Evolutionary conservation across 2,888 invertebrate genomes (phyloP), one percentile per base, ranked within the genome.

Genomic region (Alloscopus bannaensis): DNA sequence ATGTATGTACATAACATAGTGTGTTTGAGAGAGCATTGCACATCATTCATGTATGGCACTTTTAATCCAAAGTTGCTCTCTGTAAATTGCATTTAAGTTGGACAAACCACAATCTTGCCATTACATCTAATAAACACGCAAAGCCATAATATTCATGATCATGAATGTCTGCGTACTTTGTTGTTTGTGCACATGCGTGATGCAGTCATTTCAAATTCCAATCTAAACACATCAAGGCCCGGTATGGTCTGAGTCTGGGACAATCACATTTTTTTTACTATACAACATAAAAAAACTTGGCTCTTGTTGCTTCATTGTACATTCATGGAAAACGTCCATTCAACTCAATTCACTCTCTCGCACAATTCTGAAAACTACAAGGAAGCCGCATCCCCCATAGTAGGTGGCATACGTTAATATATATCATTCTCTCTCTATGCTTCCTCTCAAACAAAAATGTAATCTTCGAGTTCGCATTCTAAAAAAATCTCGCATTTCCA

Each of bases 261-360:
- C 57, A 57, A 28, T 57, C 57, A 13, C 29, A 13, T 13, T 36
- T 36, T 36, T 36, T 36, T 8, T 36, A 36, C 36, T 36, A 57
- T 29, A 26, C 24, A 55, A 18, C 24, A 6, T 57, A 57, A 3
- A 26, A 28, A 13, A 57, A 28, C 24, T 57, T 57, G 22, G 24
- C 42, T 69, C n/a, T n/a, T n/a, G n/a, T n/a, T n/a, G n/a, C n/a
- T 36, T 36, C 70, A 70, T 70, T 50, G 22, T 42, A 28, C 47
- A 70, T 70, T 59, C 70, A 70, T 70, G 70, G 60, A 70, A 4
- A n/a, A 29, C 60, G 70, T 70, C 70, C 70, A 59, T 57, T 69
- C 29, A 52, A 52, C 22, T 18, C 52, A 57, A 36, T 57, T 57
- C 57, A 26, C 28, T 36, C n/a, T n/a, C n/a, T n/a, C n/a, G n/a